Evolutionary conservation across 2,113 vertebrate species (phyloP).

Genomic region (Rallus limicola): DNA sequence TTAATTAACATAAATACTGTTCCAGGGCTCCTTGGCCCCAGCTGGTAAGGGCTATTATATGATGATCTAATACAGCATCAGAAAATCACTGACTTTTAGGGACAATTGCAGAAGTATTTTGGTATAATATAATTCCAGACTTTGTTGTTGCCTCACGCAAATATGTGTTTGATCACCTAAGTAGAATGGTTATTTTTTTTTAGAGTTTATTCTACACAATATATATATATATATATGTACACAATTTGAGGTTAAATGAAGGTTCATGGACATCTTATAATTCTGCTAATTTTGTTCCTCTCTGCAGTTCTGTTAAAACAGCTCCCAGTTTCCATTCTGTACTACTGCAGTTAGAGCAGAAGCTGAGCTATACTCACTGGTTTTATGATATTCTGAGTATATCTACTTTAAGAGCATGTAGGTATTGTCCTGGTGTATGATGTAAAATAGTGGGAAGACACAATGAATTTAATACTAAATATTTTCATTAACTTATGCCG

Average conservation of each 20-base stretch:
- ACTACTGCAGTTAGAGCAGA: not conserved
- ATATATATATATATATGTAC: no score
- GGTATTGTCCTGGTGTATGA: not conserved
- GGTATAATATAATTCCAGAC: not conserved
- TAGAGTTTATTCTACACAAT: not conserved
- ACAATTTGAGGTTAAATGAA: not conserved
- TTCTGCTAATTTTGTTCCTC: not conserved
- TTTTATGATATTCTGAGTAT: not conserved
- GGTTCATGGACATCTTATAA: not conserved
- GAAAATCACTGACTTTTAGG: not conserved
- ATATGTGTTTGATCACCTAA: not conserved
- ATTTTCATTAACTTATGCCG: not conserved
- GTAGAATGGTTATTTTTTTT: not conserved
- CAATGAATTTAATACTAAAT: not conserved
- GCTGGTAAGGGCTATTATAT: not conserved
- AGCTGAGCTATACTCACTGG: not conserved
- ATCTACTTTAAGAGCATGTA: not conserved
- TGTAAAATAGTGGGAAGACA: not conserved
- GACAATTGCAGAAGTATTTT: not conserved
- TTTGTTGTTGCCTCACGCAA: not conserved
- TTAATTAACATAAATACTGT: constrained; percentile 56
- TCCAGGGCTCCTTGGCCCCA: not conserved
- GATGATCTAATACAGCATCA: not conserved
- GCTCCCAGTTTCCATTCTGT: not conserved
- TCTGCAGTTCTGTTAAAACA: not conserved